phyloP scores from a whole-genome alignment of 2,888 invertebrate genomes.

The Autographa pulchrina region DNA sequence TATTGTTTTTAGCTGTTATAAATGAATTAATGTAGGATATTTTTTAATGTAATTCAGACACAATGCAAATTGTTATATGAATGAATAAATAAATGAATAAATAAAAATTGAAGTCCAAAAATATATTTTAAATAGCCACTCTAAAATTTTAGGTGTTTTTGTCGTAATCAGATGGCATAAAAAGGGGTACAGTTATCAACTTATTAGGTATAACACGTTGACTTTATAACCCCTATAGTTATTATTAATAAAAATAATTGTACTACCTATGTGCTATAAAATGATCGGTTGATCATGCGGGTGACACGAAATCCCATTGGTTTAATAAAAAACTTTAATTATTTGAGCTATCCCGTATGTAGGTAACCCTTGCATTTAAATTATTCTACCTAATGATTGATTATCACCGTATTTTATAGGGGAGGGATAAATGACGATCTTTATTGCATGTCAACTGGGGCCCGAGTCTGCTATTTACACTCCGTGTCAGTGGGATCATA shows the following conservation, averaged over 20 bases:
- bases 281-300: constrained; percentile 43
- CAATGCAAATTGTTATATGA: too few relatives aligned
- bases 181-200: neutral
- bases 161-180: too few relatives aligned
- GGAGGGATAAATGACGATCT: neutral
- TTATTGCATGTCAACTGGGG: too few relatives aligned
- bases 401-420: neutral
- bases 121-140: too few relatives aligned
- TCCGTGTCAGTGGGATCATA: too few relatives aligned
- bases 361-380: constrained; percentile 25
- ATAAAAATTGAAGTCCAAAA: too few relatives aligned
- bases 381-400: neutral
- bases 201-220: neutral
- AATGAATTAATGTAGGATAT: too few relatives aligned
- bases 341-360: constrained; percentile 15
- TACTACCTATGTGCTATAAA: neutral
- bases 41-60: too few relatives aligned
- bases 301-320: constrained; percentile 23
- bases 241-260: constrained; percentile 22
- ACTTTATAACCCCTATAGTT: constrained; percentile 37
- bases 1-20: too few relatives aligned
- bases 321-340: constrained; percentile 27
- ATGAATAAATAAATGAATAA: too few relatives aligned
- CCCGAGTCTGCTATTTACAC: too few relatives aligned
- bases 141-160: too few relatives aligned